Conservation (phyloP, 2,797 vertebrate genomes). For the Erithacus rubecula region DNA sequence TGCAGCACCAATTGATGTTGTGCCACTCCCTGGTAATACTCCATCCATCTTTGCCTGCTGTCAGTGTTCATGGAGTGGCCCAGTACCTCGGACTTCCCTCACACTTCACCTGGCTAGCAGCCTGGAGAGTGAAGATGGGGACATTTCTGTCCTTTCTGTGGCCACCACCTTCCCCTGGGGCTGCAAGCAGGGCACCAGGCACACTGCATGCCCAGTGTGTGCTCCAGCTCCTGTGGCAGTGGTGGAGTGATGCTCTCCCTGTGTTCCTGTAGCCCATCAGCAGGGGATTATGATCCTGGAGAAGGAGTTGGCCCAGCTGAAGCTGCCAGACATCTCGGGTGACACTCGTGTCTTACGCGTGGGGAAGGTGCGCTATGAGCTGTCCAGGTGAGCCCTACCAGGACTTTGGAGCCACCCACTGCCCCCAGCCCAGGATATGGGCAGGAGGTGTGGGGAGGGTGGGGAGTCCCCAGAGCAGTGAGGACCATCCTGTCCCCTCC, state of each 20-base stretch:
- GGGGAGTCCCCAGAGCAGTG: accelerated
- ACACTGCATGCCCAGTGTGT: accelerated
- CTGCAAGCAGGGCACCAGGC: neutral
- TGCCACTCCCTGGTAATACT: neutral
- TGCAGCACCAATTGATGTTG: accelerated
- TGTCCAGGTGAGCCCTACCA: constrained; percentile 34
- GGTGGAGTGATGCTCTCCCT: accelerated
- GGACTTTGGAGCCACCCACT: accelerated
- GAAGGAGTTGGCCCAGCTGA: constrained; percentile 9
- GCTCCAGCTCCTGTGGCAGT: accelerated
- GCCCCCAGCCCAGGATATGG: accelerated
- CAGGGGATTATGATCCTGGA: neutral
- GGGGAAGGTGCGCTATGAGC: neutral
- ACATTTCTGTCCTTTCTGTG: accelerated
- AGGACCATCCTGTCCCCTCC: neutral
- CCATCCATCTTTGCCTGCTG: neutral
- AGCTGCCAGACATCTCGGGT: constrained; percentile 2
- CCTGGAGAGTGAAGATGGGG: no score
- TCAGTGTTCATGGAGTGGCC: accelerated
- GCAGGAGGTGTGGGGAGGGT: neutral
- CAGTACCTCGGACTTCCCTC: accelerated
- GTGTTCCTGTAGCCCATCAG: neutral
- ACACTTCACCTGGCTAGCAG: neutral
- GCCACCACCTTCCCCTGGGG: neutral
- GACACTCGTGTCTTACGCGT: neutral